These are phyloP conservation scores for Aporrectodea caliginosa DNA, from an alignment of 1,140 invertebrate species.

Conservation along the genomic window DNA sequence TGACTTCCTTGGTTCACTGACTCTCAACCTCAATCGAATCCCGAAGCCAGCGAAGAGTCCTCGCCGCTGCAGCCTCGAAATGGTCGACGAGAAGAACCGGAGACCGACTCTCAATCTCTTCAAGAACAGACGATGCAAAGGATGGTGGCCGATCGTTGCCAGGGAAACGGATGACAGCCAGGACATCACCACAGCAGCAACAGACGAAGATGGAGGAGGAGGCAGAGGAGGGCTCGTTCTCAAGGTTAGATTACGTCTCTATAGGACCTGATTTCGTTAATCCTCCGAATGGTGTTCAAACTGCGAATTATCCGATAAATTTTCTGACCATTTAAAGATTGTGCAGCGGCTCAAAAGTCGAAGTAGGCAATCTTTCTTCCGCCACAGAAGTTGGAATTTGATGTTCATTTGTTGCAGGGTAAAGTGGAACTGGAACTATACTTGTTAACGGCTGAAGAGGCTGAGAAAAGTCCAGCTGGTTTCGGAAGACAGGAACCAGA, in stretches of 20 bases:
- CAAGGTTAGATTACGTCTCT: conserved; percentile 4
- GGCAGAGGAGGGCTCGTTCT: neutral
- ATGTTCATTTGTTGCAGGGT: too few species aligned
- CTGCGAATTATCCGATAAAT: too few species aligned
- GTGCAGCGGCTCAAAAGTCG: too few species aligned
- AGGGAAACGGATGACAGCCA: too few species aligned
- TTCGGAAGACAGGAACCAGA: conserved; percentile 81
- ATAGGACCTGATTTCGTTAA: too few species aligned
- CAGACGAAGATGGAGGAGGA: neutral
- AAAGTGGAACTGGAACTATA: conserved; percentile 91
- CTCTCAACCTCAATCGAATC: conserved; percentile 73
- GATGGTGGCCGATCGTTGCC: conserved; percentile 88
- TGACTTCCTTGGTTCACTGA: conserved; percentile 81
- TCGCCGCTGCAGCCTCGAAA: conserved; percentile 72
- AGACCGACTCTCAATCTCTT: conserved; percentile 77
- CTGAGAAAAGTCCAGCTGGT: conserved; percentile 80
- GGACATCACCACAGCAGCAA: conserved; percentile 61
- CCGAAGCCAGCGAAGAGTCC: conserved; percentile 76
- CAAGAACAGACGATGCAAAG: conserved; percentile 81
- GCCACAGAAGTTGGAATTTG: too few species aligned
- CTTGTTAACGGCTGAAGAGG: conserved; percentile 77
- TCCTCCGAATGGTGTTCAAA: too few species aligned
- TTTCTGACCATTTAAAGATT: too few species aligned
- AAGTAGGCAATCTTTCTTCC: too few species aligned
- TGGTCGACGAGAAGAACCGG: conserved; percentile 71